These are phyloP conservation scores for Himalopsyche kuldschensis DNA, from an alignment of 2,888 invertebrate species.

Conservation along the genomic window DNA sequence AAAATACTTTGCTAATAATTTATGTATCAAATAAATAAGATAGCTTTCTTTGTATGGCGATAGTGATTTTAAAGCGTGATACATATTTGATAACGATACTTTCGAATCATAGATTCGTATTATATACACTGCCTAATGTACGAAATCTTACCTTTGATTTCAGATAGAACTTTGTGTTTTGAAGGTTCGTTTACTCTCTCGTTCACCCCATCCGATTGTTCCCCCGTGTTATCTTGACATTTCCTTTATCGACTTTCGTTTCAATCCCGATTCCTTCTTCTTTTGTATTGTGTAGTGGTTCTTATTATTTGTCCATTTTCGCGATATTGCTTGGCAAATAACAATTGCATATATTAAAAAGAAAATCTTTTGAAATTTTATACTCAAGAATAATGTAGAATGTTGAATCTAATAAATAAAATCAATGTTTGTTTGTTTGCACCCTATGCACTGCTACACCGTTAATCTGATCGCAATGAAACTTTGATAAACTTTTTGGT, in stretches of 20 bases:
- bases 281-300: background rate
- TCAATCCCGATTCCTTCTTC: background rate
- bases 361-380: too few species aligned
- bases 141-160: background rate
- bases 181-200: background rate
- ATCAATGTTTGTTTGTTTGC: too few species aligned
- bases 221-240: background rate
- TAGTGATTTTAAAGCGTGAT: too few species aligned
- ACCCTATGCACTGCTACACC: too few species aligned
- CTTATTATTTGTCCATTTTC: background rate
- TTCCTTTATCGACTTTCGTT: background rate
- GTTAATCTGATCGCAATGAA: too few species aligned
- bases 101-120: background rate
- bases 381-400: too few species aligned
- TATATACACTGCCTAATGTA: background rate
- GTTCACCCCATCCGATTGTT: background rate
- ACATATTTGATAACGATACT: background rate
- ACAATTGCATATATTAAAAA: background rate
- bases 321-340: background rate
- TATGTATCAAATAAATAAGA: too few species aligned
- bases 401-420: too few species aligned
- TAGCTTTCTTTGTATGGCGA: too few species aligned
- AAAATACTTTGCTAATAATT: too few species aligned
- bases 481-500: too few species aligned
- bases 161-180: background rate